Base-by-base conservation (phyloP, 2,888 invertebrate genomes). In the Tachina lurida region DNA sequence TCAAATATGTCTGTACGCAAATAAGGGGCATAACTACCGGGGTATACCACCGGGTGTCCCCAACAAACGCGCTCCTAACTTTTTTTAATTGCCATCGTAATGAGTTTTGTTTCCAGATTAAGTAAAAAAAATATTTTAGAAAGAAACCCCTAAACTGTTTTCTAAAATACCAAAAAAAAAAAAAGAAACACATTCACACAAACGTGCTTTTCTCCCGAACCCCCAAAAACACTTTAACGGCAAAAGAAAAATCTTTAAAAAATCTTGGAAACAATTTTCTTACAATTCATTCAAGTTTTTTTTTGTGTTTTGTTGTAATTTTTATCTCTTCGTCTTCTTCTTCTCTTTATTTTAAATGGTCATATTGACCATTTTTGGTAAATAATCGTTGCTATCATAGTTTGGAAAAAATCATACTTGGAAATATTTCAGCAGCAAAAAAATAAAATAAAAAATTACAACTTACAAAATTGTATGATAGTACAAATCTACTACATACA, bases 321-420 rank as follows among this genome's bases (percentile, higher is more conserved):
- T 75, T 62, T 78, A 47, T 65, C 22, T 49, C 68, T 3, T 54
- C 41, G 56, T 47, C 41, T 60, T 74, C 12, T 75, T 78, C 47
- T 52, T 68, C 31, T 31, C 31, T 49, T 68, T 54, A 41, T 68
- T 22, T 43, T 78, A 78, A 75, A 82, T 82, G 79, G 89, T 89
- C 89, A 89, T 89, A 88, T 84, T 90, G 90, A 87, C 90, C 90
- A 90, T 89, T 89, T 90, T 89, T 87, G 89, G 90, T 87, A 87
- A 83, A 83, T 83, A 88, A 88, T 87, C 86, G 78, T 76, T 84
- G 84, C 75, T 67, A 84, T 84, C 83, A 67, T 54, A 74, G 65
- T 54, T 31, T 39, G 5, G 63, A 70, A 82, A 68, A 82, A 70
- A 70, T 70, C 54, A 62, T 70, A 71, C 43, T 63, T 70, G 62